Percentiles rank a stretch among this genome's conserved stretches.
Conservation (phyloP, 1,140 invertebrate species). For the Eriocheir sinensis region DNA sequence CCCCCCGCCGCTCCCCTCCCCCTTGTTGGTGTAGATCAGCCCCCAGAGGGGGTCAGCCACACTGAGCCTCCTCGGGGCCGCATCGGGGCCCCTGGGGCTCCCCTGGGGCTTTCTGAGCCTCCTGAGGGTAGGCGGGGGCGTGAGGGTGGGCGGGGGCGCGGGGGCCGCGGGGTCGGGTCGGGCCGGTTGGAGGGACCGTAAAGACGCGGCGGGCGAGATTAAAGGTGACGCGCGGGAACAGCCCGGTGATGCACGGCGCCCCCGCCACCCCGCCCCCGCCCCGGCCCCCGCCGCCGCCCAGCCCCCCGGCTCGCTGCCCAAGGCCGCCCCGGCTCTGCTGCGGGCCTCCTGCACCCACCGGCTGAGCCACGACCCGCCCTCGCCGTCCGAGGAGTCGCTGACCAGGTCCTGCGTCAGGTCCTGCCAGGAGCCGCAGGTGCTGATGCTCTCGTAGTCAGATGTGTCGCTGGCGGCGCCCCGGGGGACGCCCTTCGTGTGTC, state of each 20-base stretch:
- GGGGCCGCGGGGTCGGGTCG: background rate
- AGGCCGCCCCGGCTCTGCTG: background rate
- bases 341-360: conserved; percentile 38
- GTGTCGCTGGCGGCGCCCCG: background rate
- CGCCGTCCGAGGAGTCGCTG: background rate
- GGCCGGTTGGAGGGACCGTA: conserved; percentile 30
- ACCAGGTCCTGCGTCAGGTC: background rate
- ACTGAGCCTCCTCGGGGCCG: background rate
- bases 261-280: background rate
- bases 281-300: background rate
- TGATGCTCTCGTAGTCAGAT: background rate
- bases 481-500: background rate
- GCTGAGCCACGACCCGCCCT: background rate
- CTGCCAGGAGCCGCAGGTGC: background rate
- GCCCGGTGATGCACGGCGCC: conserved; percentile 35
- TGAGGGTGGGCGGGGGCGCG: background rate
- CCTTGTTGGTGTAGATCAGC: background rate
- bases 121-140: background rate
- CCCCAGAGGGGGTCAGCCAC: background rate
- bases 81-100: background rate
- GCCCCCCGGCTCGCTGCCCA: background rate
- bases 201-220: conserved; percentile 53
- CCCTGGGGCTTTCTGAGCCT: background rate
- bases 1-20: background rate
- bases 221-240: conserved; percentile 57